Percentiles rank a stretch among this genome's conserved stretches.
These are phyloP conservation scores for Eurystomus gularis DNA, from an alignment of 2,113 vertebrate species.

Conservation along the genomic window DNA sequence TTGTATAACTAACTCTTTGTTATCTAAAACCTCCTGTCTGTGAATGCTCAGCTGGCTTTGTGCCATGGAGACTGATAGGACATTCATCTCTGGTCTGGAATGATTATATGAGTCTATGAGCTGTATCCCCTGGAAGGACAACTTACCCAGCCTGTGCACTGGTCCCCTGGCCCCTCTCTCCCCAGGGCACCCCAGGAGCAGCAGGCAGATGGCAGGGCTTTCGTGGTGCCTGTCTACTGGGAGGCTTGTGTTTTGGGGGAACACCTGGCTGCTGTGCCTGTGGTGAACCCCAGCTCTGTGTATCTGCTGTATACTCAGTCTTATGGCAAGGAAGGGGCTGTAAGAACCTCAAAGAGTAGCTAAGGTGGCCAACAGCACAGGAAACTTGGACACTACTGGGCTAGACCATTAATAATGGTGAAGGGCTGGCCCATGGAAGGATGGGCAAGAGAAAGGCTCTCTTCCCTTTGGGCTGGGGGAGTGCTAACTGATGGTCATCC, in stretches of 20 bases:
- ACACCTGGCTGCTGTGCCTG: not conserved
- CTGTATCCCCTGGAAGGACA: not conserved
- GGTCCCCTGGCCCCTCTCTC: not conserved
- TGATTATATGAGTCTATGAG: not conserved
- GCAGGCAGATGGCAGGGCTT: not conserved
- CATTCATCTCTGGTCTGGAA: not conserved
- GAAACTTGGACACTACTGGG: not conserved
- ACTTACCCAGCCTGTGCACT: not conserved
- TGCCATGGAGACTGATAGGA: not conserved
- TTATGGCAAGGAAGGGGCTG: not conserved
- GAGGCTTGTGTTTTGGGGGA: not conserved
- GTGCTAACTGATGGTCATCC: not conserved
- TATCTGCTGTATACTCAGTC: not conserved
- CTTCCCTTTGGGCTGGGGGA: not conserved
- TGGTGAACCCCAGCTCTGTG: not conserved
- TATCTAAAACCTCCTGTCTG: not conserved
- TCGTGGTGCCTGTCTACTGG: not conserved
- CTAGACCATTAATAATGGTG: not conserved
- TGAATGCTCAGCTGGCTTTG: not conserved
- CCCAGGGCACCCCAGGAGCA: not conserved
- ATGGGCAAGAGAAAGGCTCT: not conserved
- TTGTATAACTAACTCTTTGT: not conserved
- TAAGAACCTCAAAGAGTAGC: not conserved
- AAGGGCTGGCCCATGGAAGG: not conserved
- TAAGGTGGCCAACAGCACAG: not conserved